Evolutionary conservation across 2,888 invertebrate species (phyloP), one percentile per base, ranked within the genome.

Genomic region (Allacma fusca): DNA sequence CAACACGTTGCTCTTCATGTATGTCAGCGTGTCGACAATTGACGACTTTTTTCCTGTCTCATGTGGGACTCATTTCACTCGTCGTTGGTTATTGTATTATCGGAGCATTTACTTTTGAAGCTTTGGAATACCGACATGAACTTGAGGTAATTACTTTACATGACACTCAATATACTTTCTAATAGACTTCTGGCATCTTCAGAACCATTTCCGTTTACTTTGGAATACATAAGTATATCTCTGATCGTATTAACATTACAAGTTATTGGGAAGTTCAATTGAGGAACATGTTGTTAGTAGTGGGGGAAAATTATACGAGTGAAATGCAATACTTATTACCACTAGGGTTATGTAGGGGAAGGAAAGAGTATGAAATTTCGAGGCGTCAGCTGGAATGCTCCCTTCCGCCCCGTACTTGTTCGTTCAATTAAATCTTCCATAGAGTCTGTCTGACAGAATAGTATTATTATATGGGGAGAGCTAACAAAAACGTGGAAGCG

Each of bases 61-160:
- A 96, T 88, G 92, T 95, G 85, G 92, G 94, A 85, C 90, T 96
- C 85, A 92, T 96, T 84, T 92, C 94, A 78, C 88, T 95, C 86
- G 96, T 96, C 83, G 94, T 96, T 81, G 92, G 93, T 26, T 96
- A 96, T 88, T 95, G 95, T 88, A 91, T 95, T 84, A 91, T 94
- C 78, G 96, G 96, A 9, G 95, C 95, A 24, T 92, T 92, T 86
- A 92, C 94, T 78, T 96, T 96, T 87, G 92, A 92, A 87, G 89
- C 89, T 74, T 88, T 95, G 77, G 95, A 95, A 86, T 89, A 90
- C 7, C 89, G 90, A 69, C 90, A 94, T 85, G 95, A 95, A 86
- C 89, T 88, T 84, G 89, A 91, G 88, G 94, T 94, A 86, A 86
- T 88, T 85, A 76, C 1, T 16, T 29, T 29, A 29, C 57, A 57